Conservation (phyloP, 2,888 invertebrate species). For the Diaperis boleti region DNA sequence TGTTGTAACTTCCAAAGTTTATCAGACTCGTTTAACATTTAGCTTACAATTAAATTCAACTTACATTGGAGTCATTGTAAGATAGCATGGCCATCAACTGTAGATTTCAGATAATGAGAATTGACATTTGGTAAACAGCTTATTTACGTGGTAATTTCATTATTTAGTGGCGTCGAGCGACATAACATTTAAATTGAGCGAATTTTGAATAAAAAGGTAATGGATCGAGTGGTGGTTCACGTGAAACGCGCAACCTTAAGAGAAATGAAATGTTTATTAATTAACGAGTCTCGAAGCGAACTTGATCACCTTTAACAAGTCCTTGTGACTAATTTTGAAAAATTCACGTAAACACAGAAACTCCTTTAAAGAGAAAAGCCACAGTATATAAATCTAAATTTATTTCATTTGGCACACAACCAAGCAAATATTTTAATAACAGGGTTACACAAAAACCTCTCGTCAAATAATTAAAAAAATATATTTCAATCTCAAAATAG, state of each 20-base stretch:
- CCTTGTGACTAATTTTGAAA: conserved; percentile 36
- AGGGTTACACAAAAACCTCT: conserved; percentile 28
- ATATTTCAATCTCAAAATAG: conserved; percentile 9
- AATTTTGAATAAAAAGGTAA: not conserved
- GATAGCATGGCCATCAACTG: conserved; percentile 16
- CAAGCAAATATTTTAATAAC: conserved; percentile 35
- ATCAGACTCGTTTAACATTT: conserved; percentile 27
- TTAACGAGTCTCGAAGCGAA: conserved; percentile 24
- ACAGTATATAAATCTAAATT: conserved; percentile 18
- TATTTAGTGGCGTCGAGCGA: not conserved
- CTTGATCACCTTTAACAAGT: conserved; percentile 33
- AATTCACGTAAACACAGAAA: conserved; percentile 20
- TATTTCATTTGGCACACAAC: conserved; percentile 28
- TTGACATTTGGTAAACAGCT: conserved; percentile 35
- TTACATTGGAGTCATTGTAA: conserved; percentile 14
- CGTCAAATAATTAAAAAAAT: conserved; percentile 21
- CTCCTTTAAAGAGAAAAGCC: conserved; percentile 14
- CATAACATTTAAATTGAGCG: not conserved
- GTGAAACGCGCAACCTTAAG: conserved; percentile 18
- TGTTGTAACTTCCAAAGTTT: conserved; percentile 25
- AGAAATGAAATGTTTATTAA: conserved; percentile 24
- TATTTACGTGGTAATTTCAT: conserved; percentile 33
- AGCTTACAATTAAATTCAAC: conserved; percentile 19
- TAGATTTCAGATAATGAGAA: conserved; percentile 41
- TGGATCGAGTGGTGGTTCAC: not conserved